A percentile compares a stretch with the other conserved stretches of the same genome.
These are phyloP conservation scores for Protonemura montana DNA, from an alignment of 2,888 invertebrate species.

Conservation along the genomic window DNA sequence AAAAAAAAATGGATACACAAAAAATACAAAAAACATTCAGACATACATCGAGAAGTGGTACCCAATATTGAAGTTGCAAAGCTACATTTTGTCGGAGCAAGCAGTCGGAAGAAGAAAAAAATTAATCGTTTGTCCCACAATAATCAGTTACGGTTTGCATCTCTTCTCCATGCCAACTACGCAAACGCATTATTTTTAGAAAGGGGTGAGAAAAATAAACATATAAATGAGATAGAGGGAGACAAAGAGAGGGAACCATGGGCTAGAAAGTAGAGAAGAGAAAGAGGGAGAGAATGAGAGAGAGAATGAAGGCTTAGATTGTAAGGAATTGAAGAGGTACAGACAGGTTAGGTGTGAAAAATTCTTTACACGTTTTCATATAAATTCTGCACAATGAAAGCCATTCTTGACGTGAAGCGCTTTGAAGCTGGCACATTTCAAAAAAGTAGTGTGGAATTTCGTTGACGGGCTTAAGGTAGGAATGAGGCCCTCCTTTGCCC, in stretches of 20 bases:
- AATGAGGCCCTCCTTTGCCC: background rate
- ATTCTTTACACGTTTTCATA: conserved; percentile 36
- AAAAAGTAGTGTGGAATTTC: conserved; percentile 20
- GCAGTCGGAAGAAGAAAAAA: background rate
- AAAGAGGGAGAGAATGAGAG: background rate
- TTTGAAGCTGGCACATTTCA: conserved; percentile 28
- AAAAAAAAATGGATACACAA: background rate
- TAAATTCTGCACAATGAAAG: conserved; percentile 38
- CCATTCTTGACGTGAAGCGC: conserved; percentile 34
- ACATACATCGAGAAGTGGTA: background rate
- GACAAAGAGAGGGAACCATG: too few species aligned
- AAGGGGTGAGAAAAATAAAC: too few species aligned
- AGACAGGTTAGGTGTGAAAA: conserved; percentile 37
- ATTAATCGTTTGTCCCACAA: background rate
- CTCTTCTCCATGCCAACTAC: background rate
- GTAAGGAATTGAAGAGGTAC: conserved; percentile 34
- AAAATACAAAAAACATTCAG: too few species aligned
- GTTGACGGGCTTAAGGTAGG: conserved; percentile 19
- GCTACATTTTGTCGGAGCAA: background rate
- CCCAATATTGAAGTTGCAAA: background rate
- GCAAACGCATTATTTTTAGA: too few species aligned
- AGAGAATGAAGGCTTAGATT: conserved; percentile 18
- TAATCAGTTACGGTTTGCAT: background rate
- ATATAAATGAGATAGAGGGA: too few species aligned
- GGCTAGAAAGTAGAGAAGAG: background rate